Percentiles rank a stretch among this genome's conserved stretches.
phyloP scores from a whole-genome alignment of 2,797 vertebrate genomes.

The Loriculus beryllinus region DNA sequence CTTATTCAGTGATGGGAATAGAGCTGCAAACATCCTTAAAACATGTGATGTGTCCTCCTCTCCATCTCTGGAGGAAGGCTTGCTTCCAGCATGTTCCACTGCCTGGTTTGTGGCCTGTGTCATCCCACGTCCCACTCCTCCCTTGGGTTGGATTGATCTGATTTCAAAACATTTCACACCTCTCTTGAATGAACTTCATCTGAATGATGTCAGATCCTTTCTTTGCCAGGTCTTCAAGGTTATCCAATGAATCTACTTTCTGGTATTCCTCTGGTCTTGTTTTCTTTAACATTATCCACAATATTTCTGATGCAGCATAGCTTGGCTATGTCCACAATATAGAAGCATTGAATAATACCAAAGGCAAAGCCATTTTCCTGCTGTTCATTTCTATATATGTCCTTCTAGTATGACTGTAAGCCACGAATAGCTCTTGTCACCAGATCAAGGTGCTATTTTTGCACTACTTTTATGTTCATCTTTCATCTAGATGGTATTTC shows the following conservation, averaged over 20 bases:
- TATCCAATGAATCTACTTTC: not conserved
- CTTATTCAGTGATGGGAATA: not conserved
- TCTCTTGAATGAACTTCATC: not conserved
- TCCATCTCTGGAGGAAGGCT: not conserved
- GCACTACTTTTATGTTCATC: not conserved
- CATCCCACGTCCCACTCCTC: not conserved
- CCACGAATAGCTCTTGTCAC: not conserved
- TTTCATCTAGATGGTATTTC: not conserved
- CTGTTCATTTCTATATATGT: not conserved
- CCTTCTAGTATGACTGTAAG: not conserved
- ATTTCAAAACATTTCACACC: not conserved
- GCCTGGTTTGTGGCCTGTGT: not conserved
- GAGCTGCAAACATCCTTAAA: not conserved
- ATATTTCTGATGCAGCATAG: not conserved
- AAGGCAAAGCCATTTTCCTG: not conserved
- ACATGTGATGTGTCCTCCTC: rapidly evolving
- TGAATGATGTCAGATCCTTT: not conserved
- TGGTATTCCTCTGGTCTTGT: not conserved
- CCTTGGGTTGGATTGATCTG: not conserved
- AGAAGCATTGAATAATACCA: not conserved
- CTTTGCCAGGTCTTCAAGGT: not conserved
- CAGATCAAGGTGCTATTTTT: not conserved
- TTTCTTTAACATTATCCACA: not conserved
- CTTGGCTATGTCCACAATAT: rapidly evolving
- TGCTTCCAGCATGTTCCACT: not conserved